Percentiles rank a stretch among this genome's conserved stretches.
Conservation (phyloP, 2,113 vertebrate species). For the Eidolon helvum region DNA sequence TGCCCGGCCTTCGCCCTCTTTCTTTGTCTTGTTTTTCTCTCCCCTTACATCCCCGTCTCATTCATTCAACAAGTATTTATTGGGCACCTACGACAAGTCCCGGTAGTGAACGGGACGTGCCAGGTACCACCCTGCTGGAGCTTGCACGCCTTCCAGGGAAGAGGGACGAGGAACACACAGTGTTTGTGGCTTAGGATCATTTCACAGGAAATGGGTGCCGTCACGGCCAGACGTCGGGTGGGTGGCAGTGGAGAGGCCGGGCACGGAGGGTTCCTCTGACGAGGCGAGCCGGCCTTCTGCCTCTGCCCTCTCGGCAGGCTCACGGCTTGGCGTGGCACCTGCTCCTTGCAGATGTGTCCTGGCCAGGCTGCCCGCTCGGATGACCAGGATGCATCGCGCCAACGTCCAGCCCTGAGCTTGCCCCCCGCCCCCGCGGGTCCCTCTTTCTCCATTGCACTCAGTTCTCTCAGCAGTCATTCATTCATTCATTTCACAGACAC, state of each 20-base stretch:
- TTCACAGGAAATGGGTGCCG: neutral
- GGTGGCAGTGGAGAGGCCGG: neutral
- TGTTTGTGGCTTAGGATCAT: neutral
- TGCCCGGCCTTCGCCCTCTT: neutral
- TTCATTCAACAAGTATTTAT: neutral
- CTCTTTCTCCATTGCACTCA: neutral
- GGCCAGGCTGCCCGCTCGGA: fast-evolving
- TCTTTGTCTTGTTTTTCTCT: neutral
- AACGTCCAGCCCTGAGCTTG: neutral
- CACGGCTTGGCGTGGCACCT: neutral
- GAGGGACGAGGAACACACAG: neutral
- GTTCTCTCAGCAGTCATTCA: neutral
- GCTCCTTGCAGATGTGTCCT: neutral
- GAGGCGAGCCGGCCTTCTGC: neutral
- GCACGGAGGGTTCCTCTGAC: neutral
- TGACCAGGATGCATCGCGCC: neutral
- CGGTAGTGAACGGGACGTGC: too few relatives aligned
- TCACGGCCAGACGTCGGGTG: neutral
- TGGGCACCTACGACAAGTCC: neutral
- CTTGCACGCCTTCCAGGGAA: neutral
- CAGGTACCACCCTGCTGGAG: neutral
- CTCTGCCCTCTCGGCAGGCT: neutral
- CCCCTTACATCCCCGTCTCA: neutral
- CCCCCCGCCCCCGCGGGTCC: neutral
- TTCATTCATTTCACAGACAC: neutral